phyloP scores from a whole-genome alignment of 2,888 invertebrate species.

The Lepeophtheirus nordmannii region DNA sequence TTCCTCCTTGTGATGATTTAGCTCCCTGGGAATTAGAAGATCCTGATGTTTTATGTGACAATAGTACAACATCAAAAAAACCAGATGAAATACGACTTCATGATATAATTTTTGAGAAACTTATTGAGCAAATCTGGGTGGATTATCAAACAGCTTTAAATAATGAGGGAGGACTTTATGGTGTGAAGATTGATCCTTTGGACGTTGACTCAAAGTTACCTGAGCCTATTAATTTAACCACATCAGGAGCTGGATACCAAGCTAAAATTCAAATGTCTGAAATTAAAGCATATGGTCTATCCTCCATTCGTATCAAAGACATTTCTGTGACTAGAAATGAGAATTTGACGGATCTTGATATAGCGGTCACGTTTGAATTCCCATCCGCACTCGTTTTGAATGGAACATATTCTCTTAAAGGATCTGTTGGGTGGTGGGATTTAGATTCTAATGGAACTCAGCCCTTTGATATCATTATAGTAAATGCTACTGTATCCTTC shows the following conservation, averaged over 20 bases:
- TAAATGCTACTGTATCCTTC: not conserved
- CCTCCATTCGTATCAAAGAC: not conserved
- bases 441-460: conserved; percentile 5
- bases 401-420: not conserved
- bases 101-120: too few species aligned
- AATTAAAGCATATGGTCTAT: not conserved
- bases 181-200: not conserved
- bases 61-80: too few species aligned
- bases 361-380: not conserved
- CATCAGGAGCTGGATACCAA: not conserved
- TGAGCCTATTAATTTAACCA: not conserved
- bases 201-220: not conserved
- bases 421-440: conserved; percentile 7
- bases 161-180: too few species aligned
- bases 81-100: too few species aligned
- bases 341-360: conserved; percentile 1
- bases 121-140: too few species aligned
- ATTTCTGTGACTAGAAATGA: not conserved
- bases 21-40: too few species aligned
- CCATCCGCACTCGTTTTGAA: not conserved
- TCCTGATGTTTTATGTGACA: too few species aligned
- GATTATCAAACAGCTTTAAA: too few species aligned
- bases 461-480: not conserved
- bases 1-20: too few species aligned
- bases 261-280: not conserved